Evolutionary conservation across 1,140 invertebrate species (phyloP).

Genomic region (Andrena cerasifolii): DNA sequence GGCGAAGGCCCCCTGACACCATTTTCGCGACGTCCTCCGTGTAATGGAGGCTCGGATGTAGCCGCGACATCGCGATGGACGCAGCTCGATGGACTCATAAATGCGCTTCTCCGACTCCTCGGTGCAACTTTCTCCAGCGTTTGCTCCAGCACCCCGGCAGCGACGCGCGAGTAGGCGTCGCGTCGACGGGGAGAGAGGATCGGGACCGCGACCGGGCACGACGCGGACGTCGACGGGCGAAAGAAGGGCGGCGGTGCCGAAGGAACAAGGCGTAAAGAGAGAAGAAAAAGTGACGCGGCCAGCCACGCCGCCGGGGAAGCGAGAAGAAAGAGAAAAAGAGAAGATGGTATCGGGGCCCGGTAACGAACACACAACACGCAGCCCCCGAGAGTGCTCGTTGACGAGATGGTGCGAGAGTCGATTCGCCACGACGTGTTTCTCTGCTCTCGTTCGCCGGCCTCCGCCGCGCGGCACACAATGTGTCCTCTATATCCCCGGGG

Average conservation of each 20-base stretch:
- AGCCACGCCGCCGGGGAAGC: conserved; percentile 51
- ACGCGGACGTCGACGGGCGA: conserved; percentile 16
- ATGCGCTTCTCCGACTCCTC: too few species aligned
- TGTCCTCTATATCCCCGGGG: conserved; percentile 72
- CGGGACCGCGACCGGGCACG: conserved; percentile 39
- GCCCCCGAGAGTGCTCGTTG: conserved; percentile 62
- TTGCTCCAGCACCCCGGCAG: neutral
- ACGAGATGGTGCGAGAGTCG: conserved; percentile 69
- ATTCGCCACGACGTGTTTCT: conserved; percentile 63
- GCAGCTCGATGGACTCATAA: too few species aligned
- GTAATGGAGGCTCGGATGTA: too few species aligned
- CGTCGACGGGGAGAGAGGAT: conserved; percentile 7
- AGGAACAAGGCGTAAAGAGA: conserved; percentile 54
- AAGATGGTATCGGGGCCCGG: conserved; percentile 72
- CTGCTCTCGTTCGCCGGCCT: conserved; percentile 38
- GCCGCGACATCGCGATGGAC: too few species aligned
- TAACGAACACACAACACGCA: conserved; percentile 64
- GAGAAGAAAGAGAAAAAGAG: conserved; percentile 56
- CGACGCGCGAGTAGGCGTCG: neutral
- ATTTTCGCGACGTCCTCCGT: too few species aligned
- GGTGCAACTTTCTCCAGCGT: too few species aligned
- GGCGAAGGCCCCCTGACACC: too few species aligned
- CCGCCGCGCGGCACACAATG: conserved; percentile 74
- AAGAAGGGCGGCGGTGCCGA: conserved; percentile 13
- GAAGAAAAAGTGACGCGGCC: conserved; percentile 60